phyloP scores from a whole-genome alignment of 1,140 invertebrate genomes.

The Drosophila willistoni region DNA sequence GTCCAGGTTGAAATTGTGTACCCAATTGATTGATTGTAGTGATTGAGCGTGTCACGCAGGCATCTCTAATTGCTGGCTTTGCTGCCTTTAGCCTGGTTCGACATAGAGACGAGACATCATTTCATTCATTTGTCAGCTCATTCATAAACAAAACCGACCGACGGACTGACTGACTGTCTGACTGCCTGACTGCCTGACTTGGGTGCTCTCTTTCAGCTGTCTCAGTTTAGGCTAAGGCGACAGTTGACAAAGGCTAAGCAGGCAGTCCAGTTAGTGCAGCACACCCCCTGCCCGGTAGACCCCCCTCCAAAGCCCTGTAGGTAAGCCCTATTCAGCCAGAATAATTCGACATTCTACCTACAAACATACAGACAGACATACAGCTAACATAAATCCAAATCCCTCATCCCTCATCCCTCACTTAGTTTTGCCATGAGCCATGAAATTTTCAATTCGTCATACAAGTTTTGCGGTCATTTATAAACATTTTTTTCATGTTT shows the following conservation, averaged over 20 bases:
- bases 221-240: constrained; percentile 62
- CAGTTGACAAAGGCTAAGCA: constrained; percentile 79
- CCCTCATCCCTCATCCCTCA: constrained; percentile 62
- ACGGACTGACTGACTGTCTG: constrained; percentile 51
- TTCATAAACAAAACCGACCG: constrained; percentile 55
- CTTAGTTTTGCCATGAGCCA: constrained; percentile 56
- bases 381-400: constrained; percentile 67
- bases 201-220: constrained; percentile 60
- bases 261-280: constrained; percentile 38
- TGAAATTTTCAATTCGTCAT: constrained; percentile 78
- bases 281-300: neutral
- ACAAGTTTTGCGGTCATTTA: constrained; percentile 75
- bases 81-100: too few species aligned
- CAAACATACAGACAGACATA: neutral
- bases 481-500: constrained; percentile 39
- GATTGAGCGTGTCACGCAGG: constrained; percentile 37
- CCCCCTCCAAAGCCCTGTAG: neutral
- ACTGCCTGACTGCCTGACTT: neutral
- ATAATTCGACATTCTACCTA: too few species aligned
- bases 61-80: constrained; percentile 48
- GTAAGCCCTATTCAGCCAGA: too few species aligned
- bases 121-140: constrained; percentile 67
- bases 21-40: neutral
- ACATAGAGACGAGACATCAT: constrained; percentile 22
- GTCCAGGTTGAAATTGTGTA: too few species aligned